A percentile compares a stretch with the other conserved stretches of the same genome.
These are phyloP conservation scores for Eubasilissa regina DNA, from an alignment of 1,140 invertebrate genomes.

Conservation along the genomic window DNA sequence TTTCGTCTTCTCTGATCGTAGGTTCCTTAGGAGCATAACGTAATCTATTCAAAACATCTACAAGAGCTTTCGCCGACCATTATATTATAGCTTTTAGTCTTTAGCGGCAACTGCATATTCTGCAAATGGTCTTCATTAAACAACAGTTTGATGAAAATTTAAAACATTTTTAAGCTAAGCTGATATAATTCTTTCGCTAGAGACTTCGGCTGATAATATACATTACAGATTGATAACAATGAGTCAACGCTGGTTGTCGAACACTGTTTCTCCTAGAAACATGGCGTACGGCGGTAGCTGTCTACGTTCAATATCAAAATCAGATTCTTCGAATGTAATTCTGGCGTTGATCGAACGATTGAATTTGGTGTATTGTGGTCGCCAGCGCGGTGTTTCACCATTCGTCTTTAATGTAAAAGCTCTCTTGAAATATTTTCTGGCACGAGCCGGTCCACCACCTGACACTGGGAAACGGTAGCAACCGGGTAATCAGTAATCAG, in stretches of 20 bases:
- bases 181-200: too few species aligned
- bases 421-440: constrained; percentile 28
- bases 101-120: too few species aligned
- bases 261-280: background rate
- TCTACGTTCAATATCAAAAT: constrained; percentile 14
- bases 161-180: too few species aligned
- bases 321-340: constrained; percentile 24
- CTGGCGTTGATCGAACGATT: constrained; percentile 35
- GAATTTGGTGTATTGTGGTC: constrained; percentile 4
- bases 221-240: too few species aligned
- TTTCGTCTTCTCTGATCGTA: too few species aligned
- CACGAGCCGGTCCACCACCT: constrained; percentile 18
- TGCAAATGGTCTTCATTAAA: too few species aligned
- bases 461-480: background rate
- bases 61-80: too few species aligned
- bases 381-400: constrained; percentile 31
- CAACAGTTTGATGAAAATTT: too few species aligned
- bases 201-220: too few species aligned
- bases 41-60: too few species aligned
- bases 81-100: too few species aligned
- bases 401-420: constrained; percentile 19
- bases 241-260: background rate
- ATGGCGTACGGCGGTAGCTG: constrained; percentile 16
- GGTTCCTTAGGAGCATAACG: too few species aligned
- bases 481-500: constrained; percentile 2